Percentiles rank a stretch among this genome's conserved stretches.
Evolutionary conservation across 2,888 invertebrate species (phyloP).

Genomic region (Drosophila nigricruria): DNA sequence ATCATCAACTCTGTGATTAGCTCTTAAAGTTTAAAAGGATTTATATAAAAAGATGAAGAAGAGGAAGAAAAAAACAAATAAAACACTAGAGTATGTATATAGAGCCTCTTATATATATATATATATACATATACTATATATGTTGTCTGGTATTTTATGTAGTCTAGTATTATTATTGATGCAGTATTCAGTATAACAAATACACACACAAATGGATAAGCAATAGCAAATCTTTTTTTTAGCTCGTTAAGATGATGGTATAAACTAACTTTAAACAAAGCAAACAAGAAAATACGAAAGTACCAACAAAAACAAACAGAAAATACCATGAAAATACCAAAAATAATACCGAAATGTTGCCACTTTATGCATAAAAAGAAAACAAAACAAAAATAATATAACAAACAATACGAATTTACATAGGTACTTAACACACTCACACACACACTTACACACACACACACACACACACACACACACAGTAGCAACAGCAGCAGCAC

Average conservation of each 20-base stretch:
- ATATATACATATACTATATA: conserved; percentile 23
- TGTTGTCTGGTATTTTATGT: conserved; percentile 57
- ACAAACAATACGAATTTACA: conserved; percentile 70
- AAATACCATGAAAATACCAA: conserved; percentile 10
- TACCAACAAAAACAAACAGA: conserved; percentile 1
- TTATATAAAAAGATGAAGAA: conserved; percentile 40
- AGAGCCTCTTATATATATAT: conserved; percentile 14
- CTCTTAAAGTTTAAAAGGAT: conserved; percentile 72
- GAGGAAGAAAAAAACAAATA: background rate
- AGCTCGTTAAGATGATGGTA: conserved; percentile 64
- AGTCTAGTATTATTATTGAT: conserved; percentile 39
- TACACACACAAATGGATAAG: conserved; percentile 54
- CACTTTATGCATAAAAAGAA: conserved; percentile 4
- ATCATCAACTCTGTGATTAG: conserved; percentile 84
- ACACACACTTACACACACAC: conserved; percentile 30
- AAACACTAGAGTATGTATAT: conserved; percentile 24
- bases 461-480: conserved; percentile 20
- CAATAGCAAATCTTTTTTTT: conserved; percentile 59
- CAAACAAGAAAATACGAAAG: conserved; percentile 15
- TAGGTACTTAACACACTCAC: conserved; percentile 62
- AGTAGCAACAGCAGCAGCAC: background rate
- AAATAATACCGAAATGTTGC: conserved; percentile 4
- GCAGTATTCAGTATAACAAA: conserved; percentile 43
- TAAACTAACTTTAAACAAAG: conserved; percentile 2
- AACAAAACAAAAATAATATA: conserved; percentile 5